Base-by-base conservation (phyloP, 2,888 invertebrate species). In the Merodon equestris region DNA sequence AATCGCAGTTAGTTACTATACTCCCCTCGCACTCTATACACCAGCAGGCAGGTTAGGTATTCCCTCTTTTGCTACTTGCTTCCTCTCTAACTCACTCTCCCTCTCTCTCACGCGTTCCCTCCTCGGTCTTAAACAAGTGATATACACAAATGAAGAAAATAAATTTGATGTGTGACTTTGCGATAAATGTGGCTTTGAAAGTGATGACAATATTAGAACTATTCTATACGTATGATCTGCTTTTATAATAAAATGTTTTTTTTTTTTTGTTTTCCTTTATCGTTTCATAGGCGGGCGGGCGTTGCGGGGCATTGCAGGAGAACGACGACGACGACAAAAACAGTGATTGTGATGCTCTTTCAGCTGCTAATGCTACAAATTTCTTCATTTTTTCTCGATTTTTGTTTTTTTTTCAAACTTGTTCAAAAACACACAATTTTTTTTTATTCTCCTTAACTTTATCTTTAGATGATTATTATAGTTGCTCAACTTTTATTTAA, bases 321-420 rank as follows among this genome's bases (percentile, higher is more conserved):
- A 54, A 60, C 54, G 68, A 79, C 74, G 68, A 79, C 57, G 71
- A 40, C n/a, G 40, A n/a, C n/a, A 7, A 27, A 27, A 61, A 54
- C 17, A 61, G 56, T 60, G 74, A 74, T 70, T 79, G 73, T 79
- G 66, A 67, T 77, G 63, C 61, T 73, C 63, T 54, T 70, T 34
- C 79, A 74, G 54, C 63, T 74, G 74, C 64, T 79, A 58, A 63
- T 64, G 68, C 64, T 74, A 70, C 74, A 45, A 27, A 27, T 27
- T 27, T 27, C 27, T 27, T 27, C 3, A 4, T 27, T 27, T 27
- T 27, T 61, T 36, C 56, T 61, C n/a, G n/a, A n/a, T n/a, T n/a
- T n/a, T n/a, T n/a, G n/a, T n/a, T n/a, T n/a, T n/a, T n/a, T n/a
- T n/a, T n/a, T n/a, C n/a, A n/a, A n/a, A n/a, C n/a, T 70, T 44